Percentiles rank a stretch among this genome's conserved stretches.
These are phyloP conservation scores for Columba livia DNA, from an alignment of 2,113 vertebrate species.

Conservation along the genomic window DNA sequence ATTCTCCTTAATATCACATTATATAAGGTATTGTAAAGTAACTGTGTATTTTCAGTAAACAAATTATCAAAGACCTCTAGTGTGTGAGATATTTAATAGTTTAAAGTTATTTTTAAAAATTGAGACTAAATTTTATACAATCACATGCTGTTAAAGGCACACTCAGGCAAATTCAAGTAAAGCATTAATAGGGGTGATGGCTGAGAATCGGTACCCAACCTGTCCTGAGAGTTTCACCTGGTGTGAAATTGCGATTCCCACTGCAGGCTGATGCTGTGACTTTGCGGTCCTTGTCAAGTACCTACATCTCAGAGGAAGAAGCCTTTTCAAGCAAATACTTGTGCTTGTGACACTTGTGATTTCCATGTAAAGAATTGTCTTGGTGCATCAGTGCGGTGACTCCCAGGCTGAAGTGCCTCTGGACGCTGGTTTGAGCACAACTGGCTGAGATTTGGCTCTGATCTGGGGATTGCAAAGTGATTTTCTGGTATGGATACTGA, in stretches of 20 bases:
- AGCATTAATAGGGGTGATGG: neutral
- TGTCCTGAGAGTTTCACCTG: too few species aligned
- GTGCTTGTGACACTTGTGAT: neutral
- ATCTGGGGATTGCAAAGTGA: neutral
- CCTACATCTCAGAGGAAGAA: neutral
- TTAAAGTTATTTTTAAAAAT: neutral
- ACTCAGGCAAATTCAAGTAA: neutral
- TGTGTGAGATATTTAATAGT: neutral
- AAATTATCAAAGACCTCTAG: neutral
- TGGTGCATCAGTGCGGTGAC: neutral
- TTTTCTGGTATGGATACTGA: neutral
- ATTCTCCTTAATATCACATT: neutral
- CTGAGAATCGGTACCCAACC: neutral
- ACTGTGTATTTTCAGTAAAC: neutral
- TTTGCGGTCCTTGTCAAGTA: neutral
- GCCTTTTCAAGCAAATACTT: neutral
- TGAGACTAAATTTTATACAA: neutral
- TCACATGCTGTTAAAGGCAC: neutral
- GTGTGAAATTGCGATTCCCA: neutral
- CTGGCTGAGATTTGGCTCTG: neutral
- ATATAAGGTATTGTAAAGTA: rapidly evolving
- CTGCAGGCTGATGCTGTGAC: neutral
- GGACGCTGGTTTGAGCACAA: neutral
- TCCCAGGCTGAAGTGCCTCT: neutral
- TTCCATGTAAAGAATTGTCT: neutral